Evolutionary conservation across 92 coral and sea anemone genomes (phyloP), one percentile per base, ranked within the genome.

Genomic region (Pocillopora meandrina): DNA sequence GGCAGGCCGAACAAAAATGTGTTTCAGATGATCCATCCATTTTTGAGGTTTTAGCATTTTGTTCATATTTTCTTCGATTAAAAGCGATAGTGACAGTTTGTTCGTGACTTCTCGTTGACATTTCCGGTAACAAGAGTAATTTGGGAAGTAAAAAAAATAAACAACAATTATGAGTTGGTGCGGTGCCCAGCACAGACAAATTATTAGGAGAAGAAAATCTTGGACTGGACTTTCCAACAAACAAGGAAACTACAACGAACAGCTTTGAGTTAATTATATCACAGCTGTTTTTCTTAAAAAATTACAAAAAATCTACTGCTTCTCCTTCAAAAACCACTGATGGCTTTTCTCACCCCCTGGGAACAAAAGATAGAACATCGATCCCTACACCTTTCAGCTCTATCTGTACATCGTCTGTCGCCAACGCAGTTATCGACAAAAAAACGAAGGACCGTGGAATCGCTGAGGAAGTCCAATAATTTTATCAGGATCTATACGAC

Each of bases 1-100:
- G 35, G 18, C 76, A 55, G 23, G 73, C 52, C 56, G 55, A 79
- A 49, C 55, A 16, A 55, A 75, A 70, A 33, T 56, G 56, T 75
- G 66, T 75, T 75, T 56, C 56, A 64, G 47, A 79, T 21, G 83
- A 65, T 23, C 76, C 35, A 56, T 57, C 65, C 84, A 56, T 70
- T 55, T 58, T 68, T 70, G 76, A 23, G 56, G 59, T 68, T 68
- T 56, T 67, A 80, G 84, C 84, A 80, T 79, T 79, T 55, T 35
- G 63, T 52, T 65, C 74, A 66, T 79, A 21, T 66, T 66, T 79
- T 20, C 74, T 26, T 67, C 33, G 83, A 79, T 79, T 42, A 42
- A 56, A 20, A 66, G 18, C 61, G 83, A 79, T 79, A 79, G 62
- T 26, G 12, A n/a, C 11, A 23, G 58, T 26, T 49, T 33, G 74